These are phyloP conservation scores for Sebastes diaconus DNA, from an alignment of 2,797 vertebrate species.

Conservation along the genomic window DNA sequence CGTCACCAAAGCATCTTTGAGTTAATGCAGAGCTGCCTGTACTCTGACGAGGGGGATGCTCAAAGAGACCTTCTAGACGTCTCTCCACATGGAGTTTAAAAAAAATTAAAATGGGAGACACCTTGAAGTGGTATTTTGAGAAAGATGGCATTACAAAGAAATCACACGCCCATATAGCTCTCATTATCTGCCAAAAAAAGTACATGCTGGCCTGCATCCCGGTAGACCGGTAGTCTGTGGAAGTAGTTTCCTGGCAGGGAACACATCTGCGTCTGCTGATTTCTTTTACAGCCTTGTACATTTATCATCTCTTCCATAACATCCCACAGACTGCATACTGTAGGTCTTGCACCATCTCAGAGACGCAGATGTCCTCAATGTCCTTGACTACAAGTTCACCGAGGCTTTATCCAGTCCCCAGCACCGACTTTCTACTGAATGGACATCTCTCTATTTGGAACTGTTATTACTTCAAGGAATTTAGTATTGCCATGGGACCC, in stretches of 20 bases:
- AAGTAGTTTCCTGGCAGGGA: conserved; percentile 16
- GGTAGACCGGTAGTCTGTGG: conserved; percentile 3
- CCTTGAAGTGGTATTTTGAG: conserved; percentile 12
- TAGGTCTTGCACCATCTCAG: not conserved
- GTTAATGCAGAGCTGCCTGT: conserved; percentile 1
- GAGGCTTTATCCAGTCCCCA: not conserved
- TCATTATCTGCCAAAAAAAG: conserved; percentile 15
- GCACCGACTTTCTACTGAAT: not conserved
- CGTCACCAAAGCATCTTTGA: not conserved
- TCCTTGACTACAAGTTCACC: not conserved
- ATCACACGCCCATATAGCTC: conserved; percentile 17
- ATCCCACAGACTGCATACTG: not conserved
- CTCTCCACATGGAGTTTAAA: not conserved
- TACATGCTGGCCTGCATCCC: conserved; percentile 2
- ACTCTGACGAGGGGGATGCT: not conserved
- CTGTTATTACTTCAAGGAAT: conserved; percentile 11
- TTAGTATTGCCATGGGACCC: not conserved
- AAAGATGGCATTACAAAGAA: conserved; percentile 28
- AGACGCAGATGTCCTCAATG: not conserved
- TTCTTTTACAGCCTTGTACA: conserved; percentile 7
- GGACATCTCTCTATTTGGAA: not conserved
- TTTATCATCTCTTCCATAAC: not conserved
- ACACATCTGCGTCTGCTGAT: not conserved
- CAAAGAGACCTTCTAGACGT: not conserved
- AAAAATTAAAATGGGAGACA: conserved; percentile 27